Evolutionary conservation across 2,797 vertebrate species (phyloP).

Genomic region (Leuciscus waleckii): DNA sequence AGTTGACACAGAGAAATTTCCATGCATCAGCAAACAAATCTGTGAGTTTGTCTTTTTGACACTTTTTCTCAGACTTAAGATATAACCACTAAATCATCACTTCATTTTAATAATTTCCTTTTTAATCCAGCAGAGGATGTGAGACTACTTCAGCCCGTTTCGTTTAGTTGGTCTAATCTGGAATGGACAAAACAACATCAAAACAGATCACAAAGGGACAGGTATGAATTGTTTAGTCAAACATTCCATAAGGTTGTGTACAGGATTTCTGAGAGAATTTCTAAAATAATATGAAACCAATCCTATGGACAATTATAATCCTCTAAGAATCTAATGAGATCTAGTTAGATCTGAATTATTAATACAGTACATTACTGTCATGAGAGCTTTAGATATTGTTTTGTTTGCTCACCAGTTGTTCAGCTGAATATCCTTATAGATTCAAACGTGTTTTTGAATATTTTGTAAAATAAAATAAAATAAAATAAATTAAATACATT

Average conservation of each 20-base stretch:
- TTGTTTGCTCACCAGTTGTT: not conserved
- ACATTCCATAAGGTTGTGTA: not conserved
- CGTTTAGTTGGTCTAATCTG: constrained; percentile 46
- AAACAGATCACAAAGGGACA: constrained; percentile 21
- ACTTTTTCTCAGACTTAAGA: not conserved
- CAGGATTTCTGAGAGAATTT: not conserved
- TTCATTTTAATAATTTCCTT: not conserved
- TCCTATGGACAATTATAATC: not conserved
- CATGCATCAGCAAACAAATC: constrained; percentile 24
- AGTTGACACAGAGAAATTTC: constrained; percentile 26
- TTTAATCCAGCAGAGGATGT: constrained; percentile 34
- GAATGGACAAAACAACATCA: constrained; percentile 34
- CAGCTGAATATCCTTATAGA: not conserved
- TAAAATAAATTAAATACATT: not conserved
- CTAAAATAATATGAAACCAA: not conserved
- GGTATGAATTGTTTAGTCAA: constrained; percentile 29
- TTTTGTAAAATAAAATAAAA: not conserved
- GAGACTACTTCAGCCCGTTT: constrained; percentile 42
- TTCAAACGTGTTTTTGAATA: not conserved
- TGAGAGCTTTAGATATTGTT: not conserved
- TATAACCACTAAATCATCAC: not conserved
- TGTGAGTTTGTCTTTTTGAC: constrained; percentile 31
- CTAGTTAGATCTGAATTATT: not conserved
- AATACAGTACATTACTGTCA: not conserved
- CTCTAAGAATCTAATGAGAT: not conserved